Evolutionary conservation across 2,113 vertebrate genomes (phyloP), one percentile per base, ranked within the genome.

Genomic region (Coturnix japonica): DNA sequence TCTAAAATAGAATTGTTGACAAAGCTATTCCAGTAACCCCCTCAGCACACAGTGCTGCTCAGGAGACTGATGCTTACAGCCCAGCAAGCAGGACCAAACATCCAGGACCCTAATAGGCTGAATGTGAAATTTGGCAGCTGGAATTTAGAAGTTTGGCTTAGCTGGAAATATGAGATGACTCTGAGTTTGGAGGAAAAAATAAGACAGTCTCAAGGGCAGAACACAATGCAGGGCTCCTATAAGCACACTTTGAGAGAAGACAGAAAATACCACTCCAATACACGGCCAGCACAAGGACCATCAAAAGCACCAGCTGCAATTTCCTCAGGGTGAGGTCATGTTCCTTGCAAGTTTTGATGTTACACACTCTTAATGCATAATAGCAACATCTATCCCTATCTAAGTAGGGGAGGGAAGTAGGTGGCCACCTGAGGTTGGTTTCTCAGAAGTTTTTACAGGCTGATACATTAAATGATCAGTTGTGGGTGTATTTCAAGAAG

Each of bases 31-130:
- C 59, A 65, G 37, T 76, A 90, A 57, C 16, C 25, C 16, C 54
- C 21, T 11, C 8, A 11, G 25, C 13, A 28, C 23, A 41, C 3
- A 5, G 21, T 7, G 33, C n/a, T 85, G 15, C 37, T 63, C 0
- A 0, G 8, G 46, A 65, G 21, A 76, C 7, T 4, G 3, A 22
- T 30, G 5, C 1, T 0, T 5, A 28, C 22, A 37, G 26, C 11
- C 22, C 13, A 51, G 35, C 33, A 39, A 37, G 23, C 21, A 35
- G 17, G 11, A 69, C 13, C 23, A 11, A 35, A 15, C 28, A 44
- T 5, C 19, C n/a, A 64, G 30, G 13, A 75, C n/a, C 3, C 0
- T 0, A 69, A 37, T 1, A 31, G 4, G 3, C 6, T 61, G 8
- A 79, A 25, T 2, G 1, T 5, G 9, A 31, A 63, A 47, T 47